A percentile compares a stretch with the other conserved stretches of the same genome.
Evolutionary conservation across 2,797 vertebrate species (phyloP).

Genomic region (Pangasius larnaudii): DNA sequence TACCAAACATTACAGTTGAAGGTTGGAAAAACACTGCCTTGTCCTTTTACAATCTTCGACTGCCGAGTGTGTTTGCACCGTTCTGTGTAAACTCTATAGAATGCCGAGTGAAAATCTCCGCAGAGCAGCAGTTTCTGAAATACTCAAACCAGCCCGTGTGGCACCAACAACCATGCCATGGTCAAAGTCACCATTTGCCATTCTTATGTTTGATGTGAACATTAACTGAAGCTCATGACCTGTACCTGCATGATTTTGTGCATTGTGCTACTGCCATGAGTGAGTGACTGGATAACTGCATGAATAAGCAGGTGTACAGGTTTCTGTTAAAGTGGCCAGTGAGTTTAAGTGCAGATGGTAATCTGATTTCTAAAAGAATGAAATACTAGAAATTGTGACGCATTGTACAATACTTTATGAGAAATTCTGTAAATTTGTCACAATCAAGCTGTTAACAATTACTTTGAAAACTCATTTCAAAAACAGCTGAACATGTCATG

Average conservation of each 20-base stretch:
- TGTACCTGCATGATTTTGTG: background rate
- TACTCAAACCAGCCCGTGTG: background rate
- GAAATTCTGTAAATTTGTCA: background rate
- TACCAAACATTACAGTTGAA: background rate
- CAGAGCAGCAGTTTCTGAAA: background rate
- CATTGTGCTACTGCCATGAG: background rate
- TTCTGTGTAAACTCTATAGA: background rate
- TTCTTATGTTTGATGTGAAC: too few relatives aligned
- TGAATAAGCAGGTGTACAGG: background rate
- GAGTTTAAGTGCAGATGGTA: background rate
- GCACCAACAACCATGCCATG: background rate
- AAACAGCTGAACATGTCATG: background rate
- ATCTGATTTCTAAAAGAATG: background rate
- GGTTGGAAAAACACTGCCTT: background rate
- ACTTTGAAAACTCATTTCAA: background rate
- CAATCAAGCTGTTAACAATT: background rate
- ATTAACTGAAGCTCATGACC: background rate
- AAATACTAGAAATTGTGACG: background rate
- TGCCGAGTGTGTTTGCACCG: background rate
- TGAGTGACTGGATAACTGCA: background rate
- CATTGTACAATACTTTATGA: background rate
- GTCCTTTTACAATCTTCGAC: background rate
- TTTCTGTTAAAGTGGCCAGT: background rate
- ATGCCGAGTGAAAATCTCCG: too few relatives aligned
- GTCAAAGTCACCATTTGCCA: background rate